phyloP scores from a whole-genome alignment of 2,113 vertebrate species.

The cat (Felis catus) region F.catus_Fca126_mat1.0 CM031423.1:91531001-91531500 shows the following conservation, averaged over 20 bases:
- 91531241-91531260: background rate
- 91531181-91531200: background rate
- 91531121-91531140: rapidly evolving
- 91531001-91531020: rapidly evolving
- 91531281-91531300: background rate
- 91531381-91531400: rapidly evolving
- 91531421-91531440: background rate
- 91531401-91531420: background rate
- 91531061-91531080: rapidly evolving
- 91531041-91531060: rapidly evolving
- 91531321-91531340: rapidly evolving
- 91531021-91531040: rapidly evolving
- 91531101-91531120: rapidly evolving
- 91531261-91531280: background rate
- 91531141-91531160: rapidly evolving
- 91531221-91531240: background rate
- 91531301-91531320: background rate
- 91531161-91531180: background rate
- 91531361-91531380: background rate
- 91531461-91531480: background rate
- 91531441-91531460: background rate
- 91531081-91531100: rapidly evolving
- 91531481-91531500: background rate
- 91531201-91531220: rapidly evolving
- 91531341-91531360: too few relatives aligned